These are phyloP conservation scores for Myotis brandtii DNA, from an alignment of 2,113 vertebrate species.

Conservation along the genomic window DNA sequence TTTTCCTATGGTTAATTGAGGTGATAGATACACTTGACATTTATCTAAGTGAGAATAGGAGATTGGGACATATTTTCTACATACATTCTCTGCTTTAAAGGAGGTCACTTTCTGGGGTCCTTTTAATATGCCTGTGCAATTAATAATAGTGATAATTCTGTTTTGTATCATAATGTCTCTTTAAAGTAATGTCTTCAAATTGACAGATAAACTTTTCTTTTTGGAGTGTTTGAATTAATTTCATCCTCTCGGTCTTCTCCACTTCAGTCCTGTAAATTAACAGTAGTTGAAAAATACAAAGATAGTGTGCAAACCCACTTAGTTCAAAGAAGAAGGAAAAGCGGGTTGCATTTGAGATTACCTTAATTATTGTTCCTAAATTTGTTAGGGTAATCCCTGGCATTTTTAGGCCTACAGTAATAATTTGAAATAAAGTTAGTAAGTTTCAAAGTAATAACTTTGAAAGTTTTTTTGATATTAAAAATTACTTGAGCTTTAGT, in stretches of 20 bases:
- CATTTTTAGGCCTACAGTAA: constrained; percentile 63
- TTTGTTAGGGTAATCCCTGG: constrained; percentile 74
- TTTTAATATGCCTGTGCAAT: constrained; percentile 91
- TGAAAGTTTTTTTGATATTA: neutral
- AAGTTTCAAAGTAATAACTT: neutral
- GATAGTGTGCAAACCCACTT: constrained; percentile 72
- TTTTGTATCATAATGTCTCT: constrained; percentile 86
- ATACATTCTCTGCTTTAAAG: constrained; percentile 87
- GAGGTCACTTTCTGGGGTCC: constrained; percentile 90
- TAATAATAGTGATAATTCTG: constrained; percentile 88
- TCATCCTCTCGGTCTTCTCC: constrained; percentile 80
- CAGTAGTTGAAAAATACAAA: constrained; percentile 86
- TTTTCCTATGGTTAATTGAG: constrained; percentile 91
- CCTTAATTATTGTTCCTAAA: constrained; percentile 86
- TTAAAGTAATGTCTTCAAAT: constrained; percentile 84
- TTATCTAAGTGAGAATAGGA: constrained; percentile 88
- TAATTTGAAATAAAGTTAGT: constrained; percentile 11
- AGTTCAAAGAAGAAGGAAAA: constrained; percentile 74
- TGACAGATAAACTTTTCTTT: constrained; percentile 86
- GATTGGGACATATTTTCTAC: constrained; percentile 89
- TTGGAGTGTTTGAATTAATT: constrained; percentile 84
- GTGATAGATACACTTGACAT: constrained; percentile 93
- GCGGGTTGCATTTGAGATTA: constrained; percentile 57
- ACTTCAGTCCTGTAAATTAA: constrained; percentile 85
- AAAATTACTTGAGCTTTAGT: constrained; percentile 1